Base-by-base conservation (phyloP, 1,140 invertebrate species). In the Drosophila sturtevanti region DNA sequence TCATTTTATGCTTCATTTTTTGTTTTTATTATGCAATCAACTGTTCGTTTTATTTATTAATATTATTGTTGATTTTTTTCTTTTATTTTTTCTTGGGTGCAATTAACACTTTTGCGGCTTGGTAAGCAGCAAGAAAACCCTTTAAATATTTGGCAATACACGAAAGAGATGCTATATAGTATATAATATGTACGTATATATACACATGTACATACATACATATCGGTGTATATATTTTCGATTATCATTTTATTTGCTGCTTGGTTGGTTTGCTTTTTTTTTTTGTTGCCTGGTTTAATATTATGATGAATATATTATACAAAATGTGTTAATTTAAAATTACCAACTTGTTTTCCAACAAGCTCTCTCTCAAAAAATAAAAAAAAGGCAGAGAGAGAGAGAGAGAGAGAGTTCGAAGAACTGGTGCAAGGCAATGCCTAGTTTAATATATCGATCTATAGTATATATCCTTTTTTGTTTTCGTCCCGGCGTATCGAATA, bases 301-400 rank as follows among this genome's bases (percentile, higher is more conserved):
- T 76, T 75, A 75, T 76, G 72, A 76, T 76, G 72, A 75, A 76
- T 75, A 76, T 75, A 79, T 67, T 67, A 63, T 55, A 54, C 58
- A 41, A 22, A 31, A 65, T 48, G 78, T 86, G 81, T 63, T 87
- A 86, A 86, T 87, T 52, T 65, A 79, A 68, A 86, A 75, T 87
- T 87, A 81, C 70, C 82, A 86, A 86, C 67, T 85, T 85, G 81
- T 84, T 85, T 76, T 76, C 41, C 72, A 72, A 75, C 72, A 72
- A 75, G 72, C 61, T 61, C 27, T 27, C 63, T 21, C 14, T 48
- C 34, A 73, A 62, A 73, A 24, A n/a, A n/a, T n/a, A n/a, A n/a
- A n/a, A n/a, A n/a, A n/a, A n/a, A n/a, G n/a, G n/a, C n/a, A n/a
- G n/a, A n/a, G n/a, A n/a, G n/a, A 27, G 27, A 27, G 2, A 7